Conservation (phyloP, 2,113 vertebrate genomes). For the Porphyrio hochstetteri region DNA sequence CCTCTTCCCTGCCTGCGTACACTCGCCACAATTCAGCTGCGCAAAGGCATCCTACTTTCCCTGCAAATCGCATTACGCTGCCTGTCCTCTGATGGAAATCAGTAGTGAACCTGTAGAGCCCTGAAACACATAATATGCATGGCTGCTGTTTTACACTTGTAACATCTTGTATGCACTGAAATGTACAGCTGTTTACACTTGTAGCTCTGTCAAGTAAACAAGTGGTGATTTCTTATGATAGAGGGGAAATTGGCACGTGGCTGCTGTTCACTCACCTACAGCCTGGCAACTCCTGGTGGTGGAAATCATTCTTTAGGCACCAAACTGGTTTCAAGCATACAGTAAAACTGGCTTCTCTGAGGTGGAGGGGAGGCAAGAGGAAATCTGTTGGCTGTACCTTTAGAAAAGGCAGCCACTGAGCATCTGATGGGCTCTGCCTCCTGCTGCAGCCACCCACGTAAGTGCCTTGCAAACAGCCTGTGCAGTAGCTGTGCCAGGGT, state of each 20-base stretch:
- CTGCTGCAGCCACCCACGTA: background rate
- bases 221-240: slow-evolving; percentile 52
- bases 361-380: background rate
- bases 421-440: background rate
- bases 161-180: slow-evolving; percentile 60
- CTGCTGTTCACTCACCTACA: slow-evolving; percentile 25
- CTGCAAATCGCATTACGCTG: background rate
- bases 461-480: background rate
- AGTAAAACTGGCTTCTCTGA: background rate
- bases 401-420: background rate
- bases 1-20: background rate
- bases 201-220: slow-evolving; percentile 67
- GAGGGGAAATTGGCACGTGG: slow-evolving; percentile 30
- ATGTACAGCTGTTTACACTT: slow-evolving; percentile 67
- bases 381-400: background rate
- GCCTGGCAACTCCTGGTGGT: slow-evolving; percentile 37
- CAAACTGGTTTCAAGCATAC: background rate
- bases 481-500: background rate
- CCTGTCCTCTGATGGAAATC: slow-evolving; percentile 2
- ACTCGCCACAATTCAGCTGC: background rate
- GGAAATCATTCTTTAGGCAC: slow-evolving; percentile 47
- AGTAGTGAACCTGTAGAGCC: slow-evolving; percentile 38
- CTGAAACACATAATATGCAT: slow-evolving; percentile 30
- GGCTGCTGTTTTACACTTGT: slow-evolving; percentile 55
- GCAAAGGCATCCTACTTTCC: background rate